Conservation (phyloP, 2,888 invertebrate genomes). For the Heliconius hortense region DNA sequence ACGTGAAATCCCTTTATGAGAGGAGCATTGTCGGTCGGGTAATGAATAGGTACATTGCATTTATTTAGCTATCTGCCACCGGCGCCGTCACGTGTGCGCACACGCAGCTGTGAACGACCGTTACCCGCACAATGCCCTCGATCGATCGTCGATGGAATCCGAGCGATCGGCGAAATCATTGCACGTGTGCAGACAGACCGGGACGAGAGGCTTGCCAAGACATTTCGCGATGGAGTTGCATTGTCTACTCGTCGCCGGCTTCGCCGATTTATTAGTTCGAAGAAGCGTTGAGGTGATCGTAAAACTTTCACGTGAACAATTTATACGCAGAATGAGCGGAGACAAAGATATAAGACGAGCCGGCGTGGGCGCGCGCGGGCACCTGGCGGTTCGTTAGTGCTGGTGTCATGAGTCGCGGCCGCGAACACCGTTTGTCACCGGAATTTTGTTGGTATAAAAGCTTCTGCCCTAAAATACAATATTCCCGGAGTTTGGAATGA, state of each 20-base stretch:
- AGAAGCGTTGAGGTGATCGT: constrained; percentile 77
- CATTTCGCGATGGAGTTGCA: constrained; percentile 69
- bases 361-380: constrained; percentile 72
- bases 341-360: constrained; percentile 76
- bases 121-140: constrained; percentile 82
- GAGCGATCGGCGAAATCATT: constrained; percentile 74
- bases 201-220: constrained; percentile 58
- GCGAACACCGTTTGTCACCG: constrained; percentile 25
- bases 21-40: constrained; percentile 76
- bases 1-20: constrained; percentile 82
- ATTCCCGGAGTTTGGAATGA: too few species aligned
- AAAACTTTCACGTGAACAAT: constrained; percentile 80
- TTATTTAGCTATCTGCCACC: constrained; percentile 80
- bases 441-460: too few species aligned
- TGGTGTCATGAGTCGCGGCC: constrained; percentile 66
- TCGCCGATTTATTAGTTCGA: constrained; percentile 71
- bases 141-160: constrained; percentile 78
- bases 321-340: constrained; percentile 71
- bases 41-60: constrained; percentile 80
- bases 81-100: constrained; percentile 76
- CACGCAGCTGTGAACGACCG: constrained; percentile 81
- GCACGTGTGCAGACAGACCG: constrained; percentile 67
- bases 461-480: too few species aligned
- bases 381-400: constrained; percentile 68
- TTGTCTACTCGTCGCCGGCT: constrained; percentile 67